These are phyloP conservation scores for Sinelater perroti DNA, from an alignment of 2,888 invertebrate genomes.

Conservation along the genomic window DNA sequence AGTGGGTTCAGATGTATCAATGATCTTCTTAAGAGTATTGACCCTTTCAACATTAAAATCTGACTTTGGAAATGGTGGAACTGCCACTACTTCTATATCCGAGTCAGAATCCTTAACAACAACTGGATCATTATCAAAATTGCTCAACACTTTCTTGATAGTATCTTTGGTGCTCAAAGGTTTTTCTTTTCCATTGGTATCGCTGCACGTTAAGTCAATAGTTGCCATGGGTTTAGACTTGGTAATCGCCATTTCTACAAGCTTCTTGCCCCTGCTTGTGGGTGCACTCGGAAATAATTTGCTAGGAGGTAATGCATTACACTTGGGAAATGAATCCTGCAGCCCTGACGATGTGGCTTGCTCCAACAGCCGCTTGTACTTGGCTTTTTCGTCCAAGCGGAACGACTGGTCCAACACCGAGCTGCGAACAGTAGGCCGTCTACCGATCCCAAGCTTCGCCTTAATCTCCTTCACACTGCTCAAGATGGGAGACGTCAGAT, in stretches of 20 bases:
- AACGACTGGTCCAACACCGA: slow-evolving; percentile 63
- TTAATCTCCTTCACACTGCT: slow-evolving; percentile 25
- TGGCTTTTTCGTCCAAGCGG: slow-evolving; percentile 66
- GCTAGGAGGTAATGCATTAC: slow-evolving; percentile 48
- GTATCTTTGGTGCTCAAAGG: slow-evolving; percentile 50
- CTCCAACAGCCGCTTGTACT: slow-evolving; percentile 65
- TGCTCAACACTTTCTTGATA: slow-evolving; percentile 51
- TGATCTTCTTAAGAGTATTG: slow-evolving; percentile 68
- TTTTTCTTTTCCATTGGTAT: slow-evolving; percentile 27
- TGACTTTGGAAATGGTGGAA: slow-evolving; percentile 57
- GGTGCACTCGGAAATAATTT: slow-evolving; percentile 42
- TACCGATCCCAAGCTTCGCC: slow-evolving; percentile 4
- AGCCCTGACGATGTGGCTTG: slow-evolving; percentile 51
- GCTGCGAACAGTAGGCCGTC: slow-evolving; percentile 28
- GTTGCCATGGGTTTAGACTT: slow-evolving; percentile 27
- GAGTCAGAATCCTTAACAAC: slow-evolving; percentile 57
- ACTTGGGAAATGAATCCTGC: slow-evolving; percentile 46
- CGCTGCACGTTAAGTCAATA: slow-evolving; percentile 39
- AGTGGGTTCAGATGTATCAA: slow-evolving; percentile 63
- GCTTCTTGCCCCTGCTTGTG: slow-evolving; percentile 29
- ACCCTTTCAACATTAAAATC: slow-evolving; percentile 56
- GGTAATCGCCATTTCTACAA: slow-evolving; percentile 41
- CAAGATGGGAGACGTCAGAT: slow-evolving; percentile 17
- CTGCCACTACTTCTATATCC: slow-evolving; percentile 53
- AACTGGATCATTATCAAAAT: slow-evolving; percentile 49